Base-by-base conservation (phyloP, 2,113 vertebrate species). In the Oplegnathus fasciatus region DNA sequence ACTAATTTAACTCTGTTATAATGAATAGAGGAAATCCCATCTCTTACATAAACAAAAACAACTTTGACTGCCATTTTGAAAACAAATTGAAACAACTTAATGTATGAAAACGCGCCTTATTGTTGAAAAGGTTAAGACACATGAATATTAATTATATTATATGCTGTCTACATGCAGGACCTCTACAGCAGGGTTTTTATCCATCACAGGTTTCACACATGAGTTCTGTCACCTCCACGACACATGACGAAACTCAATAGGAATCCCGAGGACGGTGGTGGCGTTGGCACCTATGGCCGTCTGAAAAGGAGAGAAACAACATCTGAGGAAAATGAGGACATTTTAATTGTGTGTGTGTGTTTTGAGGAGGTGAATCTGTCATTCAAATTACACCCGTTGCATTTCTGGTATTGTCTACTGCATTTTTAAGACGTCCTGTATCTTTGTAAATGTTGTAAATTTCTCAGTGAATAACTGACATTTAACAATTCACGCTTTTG, bases 251-350 rank as follows among this genome's bases (percentile, higher is more conserved):
- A 94, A 96, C 86, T 96, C 96, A 48, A 95, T 93, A 3, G 95
- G 95, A 44, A 96, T 92, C 46, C 94, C 95, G 3, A 96, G 92
- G 82, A 97, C 91, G 14, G 90, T 95, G 62, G 95, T 94, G 50
- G 96, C 95, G 61, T 97, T 96, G 20, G 95, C 95, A 5, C 94
- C 96, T 42, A 96, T 94, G 13, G 88, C 96, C 1, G 96, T 95
- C 96, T 96, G 83, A 42, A 88, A 86, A 67, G 32, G 34, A 78
- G 76, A 50, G 2, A 61, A 57, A 64, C 32, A 28, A n/a, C 22
- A 61, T 37, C 44, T 6, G 15, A 40, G 10, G 8, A 48, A 55
- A 37, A 24, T 9, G 9, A n/a, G 2, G 18, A 34, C 1, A 57
- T 11, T 7, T 17, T 18, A 0, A 22, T 3, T 17, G 26, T 28